Base-by-base conservation (phyloP, 2,113 vertebrate species). In the Willisornis vidua region DNA sequence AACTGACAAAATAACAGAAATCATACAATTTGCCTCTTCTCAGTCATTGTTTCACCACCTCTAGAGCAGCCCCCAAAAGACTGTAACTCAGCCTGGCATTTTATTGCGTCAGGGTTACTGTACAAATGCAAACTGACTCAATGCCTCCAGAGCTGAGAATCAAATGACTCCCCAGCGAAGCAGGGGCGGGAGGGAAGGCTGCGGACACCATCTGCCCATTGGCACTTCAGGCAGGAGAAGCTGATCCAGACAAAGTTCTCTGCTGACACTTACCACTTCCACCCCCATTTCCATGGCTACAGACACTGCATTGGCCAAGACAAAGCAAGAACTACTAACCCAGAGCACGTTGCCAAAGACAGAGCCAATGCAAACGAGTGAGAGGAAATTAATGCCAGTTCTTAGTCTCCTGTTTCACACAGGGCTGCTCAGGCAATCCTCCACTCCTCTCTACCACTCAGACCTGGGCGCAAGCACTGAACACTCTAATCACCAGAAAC, bases 261-360 rank as follows among this genome's bases (percentile, higher is more conserved):
- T 2, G 16, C 79, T 90, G 76, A 75, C 65, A 96, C 46, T 85
- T 57, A 65, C 76, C 51, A 86, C 49, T 94, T 95, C 79, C 57
- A 92, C 28, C n/a, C 70, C 45, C 62, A 95, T 92, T 90, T 95
- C 94, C 90, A 95, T 70, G 92, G 94, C 92, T 96, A 95, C 83
- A 95, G 96, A 90, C 88, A 89, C 31, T 66, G 48, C 49, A 78
- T 2, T 29, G 70, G 85, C 93, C 91, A 93, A 89, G 90, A 89
- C 83, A 95, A 94, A 95, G 90, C 61, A 65, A 92, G 76, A 90
- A 65, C 81, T 65, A 62, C 67, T 59, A 94, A 84, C 65, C 65
- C 39, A 2, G 71, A 0, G 0, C 62, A 67, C 5, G 0, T 4
- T 66, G 62, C 52, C 82, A 57, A 81, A 46, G 86, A n/a, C 7